phyloP scores from a whole-genome alignment of 2,113 vertebrate genomes.

The Baryphthengus martii region DNA sequence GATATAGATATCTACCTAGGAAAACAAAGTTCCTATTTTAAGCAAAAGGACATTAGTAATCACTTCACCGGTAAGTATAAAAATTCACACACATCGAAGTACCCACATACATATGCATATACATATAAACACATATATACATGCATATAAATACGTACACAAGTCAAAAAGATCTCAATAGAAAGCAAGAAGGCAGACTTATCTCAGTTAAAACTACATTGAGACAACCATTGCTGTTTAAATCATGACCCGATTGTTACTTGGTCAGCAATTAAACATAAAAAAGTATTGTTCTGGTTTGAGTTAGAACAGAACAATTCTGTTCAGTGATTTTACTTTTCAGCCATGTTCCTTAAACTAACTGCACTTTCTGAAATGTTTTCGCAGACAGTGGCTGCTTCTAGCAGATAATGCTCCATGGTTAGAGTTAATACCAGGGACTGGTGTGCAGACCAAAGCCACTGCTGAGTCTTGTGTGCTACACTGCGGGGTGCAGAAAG shows the following conservation, averaged over 20 bases:
- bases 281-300: too few species aligned
- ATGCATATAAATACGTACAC: neutral
- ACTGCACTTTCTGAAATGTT: too few species aligned
- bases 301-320: too few species aligned
- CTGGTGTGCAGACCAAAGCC: too few species aligned
- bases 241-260: neutral
- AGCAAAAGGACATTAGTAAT: neutral
- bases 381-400: too few species aligned
- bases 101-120: accelerated
- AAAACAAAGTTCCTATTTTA: neutral
- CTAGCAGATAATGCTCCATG: too few species aligned
- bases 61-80: neutral
- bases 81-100: neutral
- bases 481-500: too few species aligned
- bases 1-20: neutral
- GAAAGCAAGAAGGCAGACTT: neutral
- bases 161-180: neutral
- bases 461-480: too few species aligned
- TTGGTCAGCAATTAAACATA: neutral
- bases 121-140: neutral
- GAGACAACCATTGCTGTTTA: neutral
- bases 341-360: too few species aligned
- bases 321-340: too few species aligned
- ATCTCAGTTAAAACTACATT: neutral
- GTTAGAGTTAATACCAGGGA: too few species aligned